These are phyloP conservation scores for Limnephilus marmoratus DNA, from an alignment of 2,888 invertebrate genomes.

Conservation along the genomic window DNA sequence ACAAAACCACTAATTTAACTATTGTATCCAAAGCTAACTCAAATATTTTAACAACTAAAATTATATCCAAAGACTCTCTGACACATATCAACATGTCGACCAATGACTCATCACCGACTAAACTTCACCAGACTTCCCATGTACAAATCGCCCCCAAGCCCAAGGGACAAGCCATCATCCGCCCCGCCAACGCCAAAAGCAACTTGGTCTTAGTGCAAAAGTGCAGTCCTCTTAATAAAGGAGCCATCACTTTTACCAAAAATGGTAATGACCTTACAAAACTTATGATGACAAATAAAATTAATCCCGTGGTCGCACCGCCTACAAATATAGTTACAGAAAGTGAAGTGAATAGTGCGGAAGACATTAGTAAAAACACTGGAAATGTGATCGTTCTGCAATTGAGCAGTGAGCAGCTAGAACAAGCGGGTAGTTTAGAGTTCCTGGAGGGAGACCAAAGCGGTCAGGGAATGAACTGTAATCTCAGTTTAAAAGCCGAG, in stretches of 20 bases:
- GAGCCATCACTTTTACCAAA: slow-evolving; percentile 73
- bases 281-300: slow-evolving; percentile 76
- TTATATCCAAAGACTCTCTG: slow-evolving; percentile 61
- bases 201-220: slow-evolving; percentile 81
- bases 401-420: slow-evolving; percentile 74
- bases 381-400: slow-evolving; percentile 76
- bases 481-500: slow-evolving; percentile 56
- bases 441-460: slow-evolving; percentile 68
- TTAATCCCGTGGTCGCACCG: slow-evolving; percentile 72
- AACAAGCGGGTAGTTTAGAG: slow-evolving; percentile 73
- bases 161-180: slow-evolving; percentile 71
- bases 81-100: slow-evolving; percentile 50
- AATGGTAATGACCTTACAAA: slow-evolving; percentile 76
- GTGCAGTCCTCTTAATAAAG: slow-evolving; percentile 76
- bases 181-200: slow-evolving; percentile 74
- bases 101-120: slow-evolving; percentile 46
- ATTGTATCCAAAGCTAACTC: slow-evolving; percentile 70
- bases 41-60: slow-evolving; percentile 62
- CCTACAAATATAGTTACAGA: slow-evolving; percentile 36
- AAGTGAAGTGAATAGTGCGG: slow-evolving; percentile 52
- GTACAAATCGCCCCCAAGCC: slow-evolving; percentile 62
- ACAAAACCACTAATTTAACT: slow-evolving; percentile 70
- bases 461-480: slow-evolving; percentile 67
- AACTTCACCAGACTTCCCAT: slow-evolving; percentile 51
- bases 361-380: slow-evolving; percentile 68